Evolutionary conservation across 2,888 invertebrate genomes (phyloP), one percentile per base, ranked within the genome.

Genomic region (Heliconius erato): DNA sequence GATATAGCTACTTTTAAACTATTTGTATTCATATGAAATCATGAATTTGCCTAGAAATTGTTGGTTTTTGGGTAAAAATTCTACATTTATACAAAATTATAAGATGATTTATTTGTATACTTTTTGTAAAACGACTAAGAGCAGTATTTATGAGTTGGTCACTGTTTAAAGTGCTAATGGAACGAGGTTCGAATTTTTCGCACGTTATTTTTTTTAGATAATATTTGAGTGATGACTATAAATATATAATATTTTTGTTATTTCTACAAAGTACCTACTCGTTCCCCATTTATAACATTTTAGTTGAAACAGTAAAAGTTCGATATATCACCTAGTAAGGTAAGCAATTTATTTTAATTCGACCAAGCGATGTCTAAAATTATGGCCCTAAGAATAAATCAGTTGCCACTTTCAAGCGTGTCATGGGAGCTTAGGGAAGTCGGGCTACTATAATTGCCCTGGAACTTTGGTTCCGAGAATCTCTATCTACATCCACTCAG

Each of bases 321-420:
- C 32, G 32, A 23, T 74, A 35, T 23, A 74, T 74, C 44, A 71
- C 71, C 71, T 72, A 59, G 59, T 76, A 35, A 35, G n/a, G 35
- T 76, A 35, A 63, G 76, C n/a, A 93, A 93, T 93, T 90, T 88
- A 89, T 91, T 89, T 89, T 89, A 90, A 92, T 92, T 92, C 92
- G 91, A 88, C 87, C 88, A 88, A 88, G 88, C 88, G 72, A 85
- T 84, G 88, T 89, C 91, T 91, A 91, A 91, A 91, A 90, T 90
- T 91, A 90, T 91, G 88, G 88, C 86, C 85, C 91, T 90, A 91
- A 91, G 89, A 92, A 93, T 93, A 93, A 91, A 91, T 91, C 88
- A 86, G 90, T 89, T 74, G 81, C 89, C 89, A 89, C 88, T 91
- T 92, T 91, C 84, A 44, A 44, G 89, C 72, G 69, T 76, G 74